These are phyloP conservation scores for Turdus rufiventris DNA, from an alignment of 2,113 vertebrate genomes.

Conservation along the genomic window DNA sequence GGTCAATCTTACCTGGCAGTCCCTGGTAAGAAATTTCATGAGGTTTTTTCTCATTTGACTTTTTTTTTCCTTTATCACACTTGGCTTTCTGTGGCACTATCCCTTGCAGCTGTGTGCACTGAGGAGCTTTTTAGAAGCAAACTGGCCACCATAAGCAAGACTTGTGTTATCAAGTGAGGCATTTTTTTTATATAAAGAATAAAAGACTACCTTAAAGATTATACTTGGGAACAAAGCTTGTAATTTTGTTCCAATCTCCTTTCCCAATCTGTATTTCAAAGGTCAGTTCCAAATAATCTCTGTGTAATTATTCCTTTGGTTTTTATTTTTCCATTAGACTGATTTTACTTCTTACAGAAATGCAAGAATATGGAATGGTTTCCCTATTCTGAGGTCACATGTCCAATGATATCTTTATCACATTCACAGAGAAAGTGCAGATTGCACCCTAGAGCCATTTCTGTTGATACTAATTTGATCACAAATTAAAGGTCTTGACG, in stretches of 20 bases:
- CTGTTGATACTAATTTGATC: neutral
- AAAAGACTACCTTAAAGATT: neutral
- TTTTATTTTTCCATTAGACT: neutral
- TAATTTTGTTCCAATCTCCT: neutral
- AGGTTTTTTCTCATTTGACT: neutral
- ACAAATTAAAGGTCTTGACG: neutral
- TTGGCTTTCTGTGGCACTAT: neutral
- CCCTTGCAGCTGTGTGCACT: neutral
- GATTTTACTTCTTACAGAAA: neutral
- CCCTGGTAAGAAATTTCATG: neutral
- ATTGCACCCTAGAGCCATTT: neutral
- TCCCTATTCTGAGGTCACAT: neutral
- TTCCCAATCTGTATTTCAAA: neutral
- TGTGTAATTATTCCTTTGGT: neutral
- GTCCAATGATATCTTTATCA: neutral
- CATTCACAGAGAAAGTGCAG: neutral
- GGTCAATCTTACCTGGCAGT: neutral
- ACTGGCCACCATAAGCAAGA: neutral
- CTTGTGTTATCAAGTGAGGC: neutral
- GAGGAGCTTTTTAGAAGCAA: neutral
- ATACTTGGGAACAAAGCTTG: neutral
- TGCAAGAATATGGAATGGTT: neutral
- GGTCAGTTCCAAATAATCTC: neutral
- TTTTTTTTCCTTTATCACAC: neutral
- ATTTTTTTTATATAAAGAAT: neutral